These are phyloP conservation scores for Megalopta genalis DNA, from an alignment of 1,140 invertebrate species.

Conservation along the genomic window DNA sequence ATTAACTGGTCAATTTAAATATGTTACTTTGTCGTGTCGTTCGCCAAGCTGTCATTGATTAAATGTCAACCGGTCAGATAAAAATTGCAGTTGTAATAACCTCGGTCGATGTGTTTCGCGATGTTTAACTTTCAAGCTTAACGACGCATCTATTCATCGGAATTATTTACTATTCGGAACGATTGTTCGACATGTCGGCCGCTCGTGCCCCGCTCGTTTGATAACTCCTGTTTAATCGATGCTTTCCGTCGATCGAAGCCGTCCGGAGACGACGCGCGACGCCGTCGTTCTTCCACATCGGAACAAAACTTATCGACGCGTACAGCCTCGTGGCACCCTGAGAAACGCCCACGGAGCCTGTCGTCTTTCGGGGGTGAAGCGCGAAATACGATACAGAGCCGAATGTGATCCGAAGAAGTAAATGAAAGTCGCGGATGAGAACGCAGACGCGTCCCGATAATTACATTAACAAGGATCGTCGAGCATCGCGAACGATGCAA, in stretches of 20 bases:
- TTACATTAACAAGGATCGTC: too few species aligned
- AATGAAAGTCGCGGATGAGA: too few species aligned
- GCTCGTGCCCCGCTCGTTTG: not conserved
- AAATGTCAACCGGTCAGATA: not conserved
- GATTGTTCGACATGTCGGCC: not conserved
- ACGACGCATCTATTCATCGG: not conserved
- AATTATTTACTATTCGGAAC: constrained; percentile 1
- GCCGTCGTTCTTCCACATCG: not conserved
- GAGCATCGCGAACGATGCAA: too few species aligned
- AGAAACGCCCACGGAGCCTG: too few species aligned
- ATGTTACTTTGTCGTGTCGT: constrained; percentile 7
- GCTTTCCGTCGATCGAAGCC: not conserved
- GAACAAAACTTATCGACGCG: not conserved
- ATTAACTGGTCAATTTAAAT: constrained; percentile 25
- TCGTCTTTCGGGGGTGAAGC: too few species aligned
- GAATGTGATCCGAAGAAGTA: too few species aligned
- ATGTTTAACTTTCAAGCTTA: not conserved
- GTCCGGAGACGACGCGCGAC: not conserved
- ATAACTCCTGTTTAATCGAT: not conserved
- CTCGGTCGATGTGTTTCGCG: not conserved
- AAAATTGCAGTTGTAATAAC: not conserved
- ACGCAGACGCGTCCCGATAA: too few species aligned
- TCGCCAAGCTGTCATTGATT: not conserved
- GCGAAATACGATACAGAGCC: too few species aligned
- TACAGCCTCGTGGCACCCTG: too few species aligned